Evolutionary conservation across 2,888 invertebrate genomes (phyloP), one percentile per base, ranked within the genome.

Genomic region (Chloromyia formosa): DNA sequence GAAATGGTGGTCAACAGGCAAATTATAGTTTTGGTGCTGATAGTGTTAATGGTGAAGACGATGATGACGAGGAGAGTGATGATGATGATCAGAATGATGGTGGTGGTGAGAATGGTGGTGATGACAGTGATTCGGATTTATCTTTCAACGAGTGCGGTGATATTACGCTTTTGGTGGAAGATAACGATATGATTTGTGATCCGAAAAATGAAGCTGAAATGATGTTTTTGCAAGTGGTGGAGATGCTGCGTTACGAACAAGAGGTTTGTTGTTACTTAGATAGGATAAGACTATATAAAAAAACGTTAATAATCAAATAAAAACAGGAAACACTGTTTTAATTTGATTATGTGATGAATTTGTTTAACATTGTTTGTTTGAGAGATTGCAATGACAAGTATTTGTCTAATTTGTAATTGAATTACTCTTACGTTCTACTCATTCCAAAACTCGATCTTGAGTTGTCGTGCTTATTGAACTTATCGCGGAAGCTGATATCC

Each of bases 161-260:
- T 79, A 82, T 85, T 45, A 85, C 85, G 3, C 79, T 86, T 68
- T 83, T 86, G 77, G 85, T 84, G 73, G 85, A 85, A 78, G 85
- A 85, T 78, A 82, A 82, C 45, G 83, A 84, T 79, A 83, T 84
- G 74, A 83, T 81, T 73, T 84, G 81, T 80, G 83, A 84, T 80
- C 85, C 85, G 56, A 83, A 85, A 78, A 86, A 85, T 77, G 85
- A 86, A 78, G 85, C 85, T 35, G 85, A 86, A 79, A 82, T 84
- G 78, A 85, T 86, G 85, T 85, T 85, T 78, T 80, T 82, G 66
- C 84, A 86, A 80, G 84, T 86, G 74, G 84, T 85, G 12, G 84
- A 84, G 80, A 84, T 85, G 79, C 80, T 86, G 78, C 84, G 85
- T 76, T 84, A 82, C 76, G 85, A 86, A 81, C 84, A 85, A 75